Base-by-base conservation (phyloP, 1,140 invertebrate species). In the Pogonomyrmex californicus region DNA sequence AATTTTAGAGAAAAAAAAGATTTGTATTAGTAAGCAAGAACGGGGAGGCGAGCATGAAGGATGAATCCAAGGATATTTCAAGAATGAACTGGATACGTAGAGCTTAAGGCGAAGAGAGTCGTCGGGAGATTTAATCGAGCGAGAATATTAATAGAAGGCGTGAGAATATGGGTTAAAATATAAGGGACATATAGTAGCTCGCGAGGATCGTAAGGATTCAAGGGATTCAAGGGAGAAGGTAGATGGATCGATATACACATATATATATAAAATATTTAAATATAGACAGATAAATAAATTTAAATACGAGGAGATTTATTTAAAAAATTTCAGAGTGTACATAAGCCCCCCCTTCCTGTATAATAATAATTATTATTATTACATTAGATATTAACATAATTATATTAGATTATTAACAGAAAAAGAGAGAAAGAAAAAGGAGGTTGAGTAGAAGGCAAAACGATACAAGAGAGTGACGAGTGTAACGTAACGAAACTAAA, bases 91-190 rank as follows among this genome's bases (percentile, higher is more conserved):
- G 68, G 38, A 75, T 78, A 51, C 23, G 9, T 51, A 9, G 58
- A 75, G 54, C 30, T 58, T 14, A 70, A 36, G 10, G 12, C 1
- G 10, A 33, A 41, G 51, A 36, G 56, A 76, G 2, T 33, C 70
- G 44, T 44, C 47, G 36, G 12, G 38, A 63, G 23, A 17, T 33
- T n/a, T 10, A 36, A 51, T 60, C 30, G 54, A 58, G 54, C 44
- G 44, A 47, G 23, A 82, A 62, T 79, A 79, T 47, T 38, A 60
- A 86, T 66, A 82, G 51, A 71, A 81, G 58, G 41, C 17, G 58
- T 9, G 17, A 1, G 36, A 65, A 85, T 63, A 36, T 63, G 58
- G 12, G 58, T 85, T 77, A 76, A 33, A 36, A 17, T 44, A 75
- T 62, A 75, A 62, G 41, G 47, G 12, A 30, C 2, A 6, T 14